Evolutionary conservation across 2,797 vertebrate species (phyloP).

Genomic region (Sebastes jordani): DNA sequence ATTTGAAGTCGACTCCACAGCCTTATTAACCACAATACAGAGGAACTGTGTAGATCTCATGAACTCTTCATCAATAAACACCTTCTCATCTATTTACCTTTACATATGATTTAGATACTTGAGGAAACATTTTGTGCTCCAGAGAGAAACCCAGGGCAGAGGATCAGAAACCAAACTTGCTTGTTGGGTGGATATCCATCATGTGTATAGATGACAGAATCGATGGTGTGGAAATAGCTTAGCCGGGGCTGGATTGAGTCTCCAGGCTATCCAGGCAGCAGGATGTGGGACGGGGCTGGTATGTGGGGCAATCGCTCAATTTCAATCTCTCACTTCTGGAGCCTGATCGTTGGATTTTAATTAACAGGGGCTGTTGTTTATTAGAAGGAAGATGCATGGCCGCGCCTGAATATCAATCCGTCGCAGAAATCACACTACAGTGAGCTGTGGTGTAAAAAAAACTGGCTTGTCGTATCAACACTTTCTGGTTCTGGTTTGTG

Average conservation of each 20-base stretch:
- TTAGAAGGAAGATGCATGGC: conserved; percentile 63
- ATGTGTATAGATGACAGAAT: conserved; percentile 88
- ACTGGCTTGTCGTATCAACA: background rate
- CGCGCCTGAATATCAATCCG: conserved; percentile 47
- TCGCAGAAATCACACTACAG: conserved; percentile 37
- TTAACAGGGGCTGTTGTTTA: conserved; percentile 82
- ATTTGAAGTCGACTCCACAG: background rate
- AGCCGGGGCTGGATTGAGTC: conserved; percentile 83
- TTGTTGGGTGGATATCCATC: conserved; percentile 84
- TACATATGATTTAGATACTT: conserved; percentile 44
- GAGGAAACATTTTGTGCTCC: conserved; percentile 42
- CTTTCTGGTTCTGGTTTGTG: conserved; percentile 13
- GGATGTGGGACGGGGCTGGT: conserved; percentile 80
- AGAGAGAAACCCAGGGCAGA: conserved; percentile 46
- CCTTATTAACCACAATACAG: background rate
- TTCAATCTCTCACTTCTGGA: conserved; percentile 83
- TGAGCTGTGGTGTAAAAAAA: conserved; percentile 11
- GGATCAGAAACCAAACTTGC: conserved; percentile 72
- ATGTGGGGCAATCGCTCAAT: conserved; percentile 87
- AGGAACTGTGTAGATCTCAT: background rate
- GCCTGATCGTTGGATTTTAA: conserved; percentile 86
- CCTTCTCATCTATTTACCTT: conserved; percentile 48
- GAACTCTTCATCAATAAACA: conserved; percentile 9
- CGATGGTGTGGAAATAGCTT: conserved; percentile 88
- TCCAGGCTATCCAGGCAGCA: conserved; percentile 81